These are phyloP conservation scores for Borostomias antarcticus DNA, from an alignment of 2,797 vertebrate species.

Conservation along the genomic window DNA sequence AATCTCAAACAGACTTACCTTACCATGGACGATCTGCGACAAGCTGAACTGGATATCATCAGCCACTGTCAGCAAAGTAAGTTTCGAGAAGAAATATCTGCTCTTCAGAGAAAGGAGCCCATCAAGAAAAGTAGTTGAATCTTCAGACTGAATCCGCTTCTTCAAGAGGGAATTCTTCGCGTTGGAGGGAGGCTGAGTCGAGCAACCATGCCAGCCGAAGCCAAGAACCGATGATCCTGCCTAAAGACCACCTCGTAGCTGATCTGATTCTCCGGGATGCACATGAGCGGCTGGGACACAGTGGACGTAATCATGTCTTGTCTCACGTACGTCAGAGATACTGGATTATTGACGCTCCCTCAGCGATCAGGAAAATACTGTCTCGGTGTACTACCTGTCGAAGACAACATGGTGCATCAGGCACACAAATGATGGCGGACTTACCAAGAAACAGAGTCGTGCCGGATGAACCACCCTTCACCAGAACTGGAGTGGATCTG, in stretches of 20 bases:
- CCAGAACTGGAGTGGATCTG: background rate
- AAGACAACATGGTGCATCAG: background rate
- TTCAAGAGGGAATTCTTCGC: background rate
- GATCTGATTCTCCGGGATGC: background rate
- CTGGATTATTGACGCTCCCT: slow-evolving; percentile 1
- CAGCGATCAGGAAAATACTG: background rate
- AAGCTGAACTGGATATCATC: slow-evolving; percentile 14
- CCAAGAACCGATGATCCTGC: background rate
- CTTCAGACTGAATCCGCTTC: background rate
- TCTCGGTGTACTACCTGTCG: slow-evolving; percentile 7
- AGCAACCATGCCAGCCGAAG: background rate
- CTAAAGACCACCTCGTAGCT: slow-evolving; percentile 5
- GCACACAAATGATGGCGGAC: slow-evolving; percentile 24
- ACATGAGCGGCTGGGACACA: slow-evolving; percentile 15
- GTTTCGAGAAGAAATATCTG: slow-evolving; percentile 5
- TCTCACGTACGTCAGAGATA: background rate
- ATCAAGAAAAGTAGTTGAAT: slow-evolving; percentile 10
- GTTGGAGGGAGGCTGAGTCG: background rate
- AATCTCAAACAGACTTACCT: background rate
- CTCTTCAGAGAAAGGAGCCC: slow-evolving; percentile 13
- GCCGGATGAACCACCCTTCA: background rate
- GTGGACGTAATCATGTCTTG: slow-evolving; percentile 15
- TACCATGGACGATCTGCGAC: slow-evolving; percentile 4
- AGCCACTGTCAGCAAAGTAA: background rate
- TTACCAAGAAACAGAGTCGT: background rate